Evolutionary conservation across 1,140 invertebrate genomes (phyloP).

Genomic region (Cydia amplana): DNA sequence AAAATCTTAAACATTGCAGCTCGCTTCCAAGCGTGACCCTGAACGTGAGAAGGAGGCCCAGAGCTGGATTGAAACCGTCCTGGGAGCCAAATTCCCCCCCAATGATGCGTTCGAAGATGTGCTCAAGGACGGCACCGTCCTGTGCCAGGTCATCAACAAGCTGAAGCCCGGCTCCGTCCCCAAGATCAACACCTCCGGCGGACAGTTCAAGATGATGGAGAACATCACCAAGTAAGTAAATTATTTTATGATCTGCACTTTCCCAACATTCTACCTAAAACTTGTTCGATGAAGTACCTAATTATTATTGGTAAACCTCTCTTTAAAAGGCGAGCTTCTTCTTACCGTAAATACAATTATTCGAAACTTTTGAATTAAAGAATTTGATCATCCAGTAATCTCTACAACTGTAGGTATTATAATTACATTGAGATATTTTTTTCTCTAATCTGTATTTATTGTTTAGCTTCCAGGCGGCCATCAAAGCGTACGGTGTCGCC

Average conservation of each 20-base stretch:
- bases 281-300: too few relatives aligned
- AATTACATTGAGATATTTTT: too few relatives aligned
- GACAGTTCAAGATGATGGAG: constrained; percentile 97
- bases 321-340: too few relatives aligned
- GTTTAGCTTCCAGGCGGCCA: constrained; percentile 92
- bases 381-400: too few relatives aligned
- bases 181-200: constrained; percentile 93
- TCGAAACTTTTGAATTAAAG: too few relatives aligned
- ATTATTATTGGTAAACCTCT: too few relatives aligned
- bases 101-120: constrained; percentile 89
- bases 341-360: too few relatives aligned
- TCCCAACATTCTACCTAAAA: constrained; percentile 7
- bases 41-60: constrained; percentile 93
- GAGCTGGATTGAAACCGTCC: constrained; percentile 93
- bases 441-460: not conserved
- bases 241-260: constrained; percentile 8
- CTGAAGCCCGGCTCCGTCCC: constrained; percentile 88
- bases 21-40: constrained; percentile 93
- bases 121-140: constrained; percentile 91
- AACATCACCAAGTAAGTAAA: constrained; percentile 91
- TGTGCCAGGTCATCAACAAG: constrained; percentile 96
- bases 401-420: too few relatives aligned
- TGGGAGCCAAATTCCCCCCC: constrained; percentile 91
- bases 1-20: constrained; percentile 76
- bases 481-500: constrained; percentile 92